Conservation (phyloP, 2,888 invertebrate genomes). For the Leptinotarsa peninsularis region DNA sequence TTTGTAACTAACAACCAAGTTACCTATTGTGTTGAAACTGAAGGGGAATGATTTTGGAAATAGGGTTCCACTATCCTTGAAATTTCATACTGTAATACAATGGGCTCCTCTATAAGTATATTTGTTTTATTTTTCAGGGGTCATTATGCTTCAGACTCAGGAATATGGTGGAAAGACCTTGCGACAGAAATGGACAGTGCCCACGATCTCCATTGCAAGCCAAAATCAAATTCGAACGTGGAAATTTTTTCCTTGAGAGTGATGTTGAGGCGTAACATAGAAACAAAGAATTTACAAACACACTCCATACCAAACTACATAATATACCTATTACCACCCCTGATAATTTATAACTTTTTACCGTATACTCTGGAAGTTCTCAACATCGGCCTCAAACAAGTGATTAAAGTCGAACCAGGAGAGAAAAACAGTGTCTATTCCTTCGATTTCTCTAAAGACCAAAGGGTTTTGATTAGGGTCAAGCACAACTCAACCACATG, state of each 20-base stretch:
- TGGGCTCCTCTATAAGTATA: too few species aligned
- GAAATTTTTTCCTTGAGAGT: conserved; percentile 78
- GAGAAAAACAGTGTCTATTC: conserved; percentile 74
- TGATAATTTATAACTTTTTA: conserved; percentile 80
- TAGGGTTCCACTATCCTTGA: too few species aligned
- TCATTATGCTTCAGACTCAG: conserved; percentile 77
- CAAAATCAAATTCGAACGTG: conserved; percentile 72
- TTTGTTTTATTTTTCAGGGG: conserved; percentile 66
- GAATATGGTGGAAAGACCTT: conserved; percentile 86
- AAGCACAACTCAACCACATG: conserved; percentile 77
- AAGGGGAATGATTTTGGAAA: too few species aligned
- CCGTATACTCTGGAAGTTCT: conserved; percentile 78
- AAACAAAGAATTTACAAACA: conserved; percentile 54
- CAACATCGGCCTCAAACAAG: conserved; percentile 65
- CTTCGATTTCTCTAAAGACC: conserved; percentile 72
- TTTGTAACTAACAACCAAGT: too few species aligned
- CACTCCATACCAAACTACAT: conserved; percentile 77
- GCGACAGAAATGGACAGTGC: conserved; percentile 75
- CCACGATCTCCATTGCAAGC: conserved; percentile 76
- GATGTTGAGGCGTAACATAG: conserved; percentile 58
- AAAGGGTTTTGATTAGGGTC: conserved; percentile 67
- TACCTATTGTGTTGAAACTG: too few species aligned
- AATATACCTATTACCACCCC: conserved; percentile 78
- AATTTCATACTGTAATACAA: too few species aligned
- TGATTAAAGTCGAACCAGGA: conserved; percentile 76